These are phyloP conservation scores for Dascyllus trimaculatus DNA, from an alignment of 2,113 vertebrate species.

Conservation along the genomic window DNA sequence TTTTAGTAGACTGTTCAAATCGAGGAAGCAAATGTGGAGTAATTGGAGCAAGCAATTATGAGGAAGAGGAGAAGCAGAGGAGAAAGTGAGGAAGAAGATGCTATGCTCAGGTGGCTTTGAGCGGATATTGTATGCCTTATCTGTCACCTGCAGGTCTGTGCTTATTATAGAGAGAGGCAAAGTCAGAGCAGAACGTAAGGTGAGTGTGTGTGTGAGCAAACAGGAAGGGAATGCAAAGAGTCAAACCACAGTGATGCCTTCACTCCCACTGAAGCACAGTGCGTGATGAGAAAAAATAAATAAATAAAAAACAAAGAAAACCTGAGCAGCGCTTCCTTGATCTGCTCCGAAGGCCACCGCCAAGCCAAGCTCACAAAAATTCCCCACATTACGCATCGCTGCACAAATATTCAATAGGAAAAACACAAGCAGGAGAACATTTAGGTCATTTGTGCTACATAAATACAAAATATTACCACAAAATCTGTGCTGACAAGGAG, in stretches of 20 bases:
- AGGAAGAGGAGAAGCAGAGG: slow-evolving; percentile 26
- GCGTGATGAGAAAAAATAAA: slow-evolving; percentile 31
- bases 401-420: slow-evolving; percentile 1
- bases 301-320: slow-evolving; percentile 15
- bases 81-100: slow-evolving; percentile 56
- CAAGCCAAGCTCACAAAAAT: slow-evolving; percentile 4
- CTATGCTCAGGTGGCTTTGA: slow-evolving; percentile 69
- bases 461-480: slow-evolving; percentile 15
- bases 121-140: slow-evolving; percentile 80
- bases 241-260: slow-evolving; percentile 31
- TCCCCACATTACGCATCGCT: background rate
- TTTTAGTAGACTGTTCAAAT: slow-evolving; percentile 30
- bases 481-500: slow-evolving; percentile 12
- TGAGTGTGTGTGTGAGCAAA: slow-evolving; percentile 15
- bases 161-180: slow-evolving; percentile 76
- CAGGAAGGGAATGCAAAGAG: slow-evolving; percentile 16
- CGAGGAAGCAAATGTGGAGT: slow-evolving; percentile 38
- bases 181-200: slow-evolving; percentile 69
- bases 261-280: slow-evolving; percentile 17
- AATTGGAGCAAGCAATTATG: slow-evolving; percentile 45
- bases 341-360: slow-evolving; percentile 44
- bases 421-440: slow-evolving; percentile 34
- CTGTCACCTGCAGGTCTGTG: slow-evolving; percentile 83
- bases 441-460: slow-evolving; percentile 13
- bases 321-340: slow-evolving; percentile 17